phyloP scores from a whole-genome alignment of 1,140 invertebrate species.

The Asobara japonica region DNA sequence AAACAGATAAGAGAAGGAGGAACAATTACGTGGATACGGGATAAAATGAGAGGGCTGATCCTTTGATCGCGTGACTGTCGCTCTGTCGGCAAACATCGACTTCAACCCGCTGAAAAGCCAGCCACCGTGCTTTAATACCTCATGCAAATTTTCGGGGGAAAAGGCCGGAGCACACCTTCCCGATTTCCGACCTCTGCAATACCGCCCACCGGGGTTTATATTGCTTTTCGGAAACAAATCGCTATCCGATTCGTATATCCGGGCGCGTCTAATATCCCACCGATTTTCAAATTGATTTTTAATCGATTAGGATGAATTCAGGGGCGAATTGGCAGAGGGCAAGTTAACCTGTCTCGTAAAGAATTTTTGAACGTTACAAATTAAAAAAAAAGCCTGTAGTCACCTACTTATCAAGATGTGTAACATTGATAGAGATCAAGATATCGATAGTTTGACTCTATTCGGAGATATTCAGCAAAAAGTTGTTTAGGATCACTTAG shows the following conservation, averaged over 20 bases:
- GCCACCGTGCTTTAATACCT: conserved; percentile 67
- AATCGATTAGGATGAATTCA: too few relatives aligned
- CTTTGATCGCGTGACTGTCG: conserved; percentile 65
- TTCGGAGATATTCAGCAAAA: too few relatives aligned
- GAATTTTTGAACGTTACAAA: too few relatives aligned
- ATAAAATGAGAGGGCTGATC: conserved; percentile 49
- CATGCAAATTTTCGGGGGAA: conserved; percentile 66
- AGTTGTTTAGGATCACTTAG: too few relatives aligned
- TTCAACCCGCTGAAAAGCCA: conserved; percentile 50
- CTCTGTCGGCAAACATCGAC: conserved; percentile 64
- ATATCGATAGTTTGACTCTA: too few relatives aligned
- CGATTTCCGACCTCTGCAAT: conserved; percentile 37
- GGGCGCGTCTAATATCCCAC: neutral
- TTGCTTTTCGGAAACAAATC: conserved; percentile 66
- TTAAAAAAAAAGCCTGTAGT: too few relatives aligned
- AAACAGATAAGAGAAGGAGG: neutral
- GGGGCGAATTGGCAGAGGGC: too few relatives aligned
- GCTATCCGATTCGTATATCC: conserved; percentile 56
- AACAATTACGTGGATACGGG: neutral
- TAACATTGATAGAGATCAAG: too few relatives aligned
- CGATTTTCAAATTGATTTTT: neutral
- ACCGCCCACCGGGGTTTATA: conserved; percentile 49
- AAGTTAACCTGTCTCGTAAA: too few relatives aligned
- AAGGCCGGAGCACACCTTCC: conserved; percentile 45
- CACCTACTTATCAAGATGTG: too few relatives aligned